Evolutionary conservation across 2,797 vertebrate genomes (phyloP), one percentile per base, ranked within the genome.

Genomic region (Pipistrellus nathusii): DNA sequence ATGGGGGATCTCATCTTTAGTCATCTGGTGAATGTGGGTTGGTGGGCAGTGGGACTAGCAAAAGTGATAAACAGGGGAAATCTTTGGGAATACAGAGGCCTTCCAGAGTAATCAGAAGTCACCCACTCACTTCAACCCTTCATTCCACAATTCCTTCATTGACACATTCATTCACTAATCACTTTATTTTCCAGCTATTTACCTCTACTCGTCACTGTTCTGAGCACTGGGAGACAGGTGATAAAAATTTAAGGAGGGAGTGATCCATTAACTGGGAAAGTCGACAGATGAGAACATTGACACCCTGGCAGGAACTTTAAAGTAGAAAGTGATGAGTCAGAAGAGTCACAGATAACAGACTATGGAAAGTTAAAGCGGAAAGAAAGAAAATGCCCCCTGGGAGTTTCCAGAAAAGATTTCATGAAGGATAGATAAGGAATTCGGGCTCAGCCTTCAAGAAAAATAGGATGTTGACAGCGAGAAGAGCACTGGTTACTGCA

Each of bases 231-330:
- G 64, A 94, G 21, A 78, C 62, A 21, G 23, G 5, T 30, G 46
- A 94, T 91, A 84, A 78, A 82, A 85, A 89, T n/a, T 78, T 30
- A 69, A 88, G 85, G 27, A 90, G 66, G 68, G 73, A 4, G 27
- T 9, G 5, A 94, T 83, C 46, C 15, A 64, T 90, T 69, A 78
- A 44, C 46, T 64, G 13, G 51, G 83, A 59, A 90, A 71, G 71
- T 53, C 15, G 30, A 85, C n/a, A 53, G 90, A 82, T 94, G 93
- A 96, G 91, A 41, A 93, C 95, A 95, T 44, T 76, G 38, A 91
- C 69, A 53, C 32, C 35, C 6, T 88, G 86, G 82, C 64, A 82
- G 8, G 14, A 46, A 55, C 30, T 73, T 35, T 85, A 82, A 91
- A 88, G 75, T 32, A 83, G 68, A 69, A 86, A 57, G 4, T 30